phyloP scores from a whole-genome alignment of 1,140 invertebrate species.

The Asobara japonica region DNA sequence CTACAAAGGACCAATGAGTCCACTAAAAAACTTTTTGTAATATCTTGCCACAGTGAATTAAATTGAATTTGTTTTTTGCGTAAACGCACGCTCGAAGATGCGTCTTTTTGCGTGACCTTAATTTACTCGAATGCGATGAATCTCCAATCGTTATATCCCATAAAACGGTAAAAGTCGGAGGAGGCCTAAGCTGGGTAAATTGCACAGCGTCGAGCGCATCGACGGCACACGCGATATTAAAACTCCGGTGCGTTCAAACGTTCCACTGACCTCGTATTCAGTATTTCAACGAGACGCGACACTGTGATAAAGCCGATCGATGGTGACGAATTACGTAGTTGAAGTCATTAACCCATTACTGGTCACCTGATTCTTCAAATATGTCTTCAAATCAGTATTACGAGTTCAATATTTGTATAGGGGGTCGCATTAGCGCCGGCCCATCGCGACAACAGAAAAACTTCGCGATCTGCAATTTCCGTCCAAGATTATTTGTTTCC shows the following conservation, averaged over 20 bases:
- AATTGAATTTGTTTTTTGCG: too few relatives aligned
- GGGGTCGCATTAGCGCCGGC: too few relatives aligned
- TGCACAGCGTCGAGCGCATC: conserved; percentile 4
- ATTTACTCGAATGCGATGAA: conserved; percentile 27
- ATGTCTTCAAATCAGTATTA: too few relatives aligned
- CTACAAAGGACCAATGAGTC: too few relatives aligned
- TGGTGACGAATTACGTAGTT: background rate
- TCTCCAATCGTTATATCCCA: conserved; percentile 19
- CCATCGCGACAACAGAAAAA: too few relatives aligned
- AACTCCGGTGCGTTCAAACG: background rate
- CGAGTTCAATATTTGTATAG: too few relatives aligned
- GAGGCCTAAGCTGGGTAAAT: background rate
- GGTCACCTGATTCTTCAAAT: too few relatives aligned
- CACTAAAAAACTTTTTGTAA: too few relatives aligned
- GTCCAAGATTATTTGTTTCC: too few relatives aligned
- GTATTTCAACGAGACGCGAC: background rate
- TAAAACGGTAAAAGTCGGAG: conserved; percentile 28
- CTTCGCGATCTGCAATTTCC: too few relatives aligned
- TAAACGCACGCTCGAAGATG: too few relatives aligned
- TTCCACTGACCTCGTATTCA: conserved; percentile 11
- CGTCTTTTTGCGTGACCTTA: conserved; percentile 18
- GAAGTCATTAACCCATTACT: background rate
- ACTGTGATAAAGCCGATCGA: background rate
- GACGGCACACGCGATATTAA: conserved; percentile 14
- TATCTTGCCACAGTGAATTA: too few relatives aligned